phyloP scores from a whole-genome alignment of 1,140 invertebrate species.

The Diorhabda elongata region DNA sequence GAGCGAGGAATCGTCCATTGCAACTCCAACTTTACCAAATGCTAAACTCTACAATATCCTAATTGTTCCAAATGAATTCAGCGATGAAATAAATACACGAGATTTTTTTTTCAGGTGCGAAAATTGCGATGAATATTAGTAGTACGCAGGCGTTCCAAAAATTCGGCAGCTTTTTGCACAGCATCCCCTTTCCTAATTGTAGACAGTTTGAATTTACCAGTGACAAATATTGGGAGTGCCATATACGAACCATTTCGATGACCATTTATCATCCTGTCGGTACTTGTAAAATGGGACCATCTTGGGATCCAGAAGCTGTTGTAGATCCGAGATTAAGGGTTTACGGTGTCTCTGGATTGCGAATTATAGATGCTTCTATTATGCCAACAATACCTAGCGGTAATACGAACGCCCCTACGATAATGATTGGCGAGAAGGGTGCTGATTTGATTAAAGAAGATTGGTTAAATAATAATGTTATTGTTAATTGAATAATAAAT shows the following conservation, averaged over 20 bases:
- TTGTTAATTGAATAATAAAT: no score
- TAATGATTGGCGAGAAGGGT: slow-evolving; percentile 49
- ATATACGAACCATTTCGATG: slow-evolving; percentile 78
- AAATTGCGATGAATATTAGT: slow-evolving; percentile 66
- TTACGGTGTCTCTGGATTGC: slow-evolving; percentile 69
- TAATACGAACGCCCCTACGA: slow-evolving; percentile 47
- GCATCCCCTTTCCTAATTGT: slow-evolving; percentile 73
- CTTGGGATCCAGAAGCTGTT: slow-evolving; percentile 69
- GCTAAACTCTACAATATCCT: no score
- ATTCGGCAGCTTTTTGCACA: slow-evolving; percentile 72
- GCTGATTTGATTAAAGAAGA: slow-evolving; percentile 50
- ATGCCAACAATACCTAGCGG: slow-evolving; percentile 75
- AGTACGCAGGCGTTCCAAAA: slow-evolving; percentile 74
- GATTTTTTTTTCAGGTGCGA: slow-evolving; percentile 51
- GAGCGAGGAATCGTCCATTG: no score
- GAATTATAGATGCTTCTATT: slow-evolving; percentile 84
- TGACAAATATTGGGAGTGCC: slow-evolving; percentile 81
- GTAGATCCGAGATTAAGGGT: slow-evolving; percentile 76
- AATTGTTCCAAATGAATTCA: no score
- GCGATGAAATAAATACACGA: no score
- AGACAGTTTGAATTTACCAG: slow-evolving; percentile 65
- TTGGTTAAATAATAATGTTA: slow-evolving; percentile 35
- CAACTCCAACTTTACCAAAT: no score
- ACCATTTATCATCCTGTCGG: slow-evolving; percentile 82
- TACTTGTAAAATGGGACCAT: slow-evolving; percentile 80